Conservation (phyloP, 37 sponge, comb jelly and placozoan species). For the Theonella swinhoei region DNA sequence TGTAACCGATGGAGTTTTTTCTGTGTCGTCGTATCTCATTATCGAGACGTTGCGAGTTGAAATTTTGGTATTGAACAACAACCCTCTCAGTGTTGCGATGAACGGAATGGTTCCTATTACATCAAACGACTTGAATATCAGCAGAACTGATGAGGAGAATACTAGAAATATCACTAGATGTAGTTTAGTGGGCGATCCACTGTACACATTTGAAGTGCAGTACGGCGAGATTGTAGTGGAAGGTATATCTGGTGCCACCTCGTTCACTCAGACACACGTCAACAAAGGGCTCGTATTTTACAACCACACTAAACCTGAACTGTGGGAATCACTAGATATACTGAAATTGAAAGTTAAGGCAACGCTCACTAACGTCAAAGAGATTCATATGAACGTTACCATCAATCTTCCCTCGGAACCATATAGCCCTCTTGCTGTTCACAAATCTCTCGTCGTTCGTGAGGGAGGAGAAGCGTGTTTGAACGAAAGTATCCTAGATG, state of each 20-base stretch:
- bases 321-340: conserved; percentile 48
- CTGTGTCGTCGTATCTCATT: not conserved
- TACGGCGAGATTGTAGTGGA: conserved; percentile 35
- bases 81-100: not conserved
- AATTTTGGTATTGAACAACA: not conserved
- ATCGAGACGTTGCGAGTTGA: not conserved
- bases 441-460: conserved; percentile 6
- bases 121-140: not conserved
- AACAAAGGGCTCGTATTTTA: conserved; percentile 10
- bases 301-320: conserved; percentile 50
- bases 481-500: conserved; percentile 56
- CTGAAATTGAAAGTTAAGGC: conserved; percentile 11
- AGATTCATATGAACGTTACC: not conserved
- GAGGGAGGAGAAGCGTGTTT: conserved; percentile 47
- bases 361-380: not conserved
- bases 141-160: conserved; percentile 17
- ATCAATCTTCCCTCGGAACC: conserved; percentile 25
- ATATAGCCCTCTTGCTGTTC: conserved; percentile 39
- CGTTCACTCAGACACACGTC: conserved; percentile 36
- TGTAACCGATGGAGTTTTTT: conserved; percentile 26
- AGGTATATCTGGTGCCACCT: not conserved
- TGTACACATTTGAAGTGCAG: not conserved
- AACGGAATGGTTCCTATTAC: conserved; percentile 1
- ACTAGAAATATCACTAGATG: not conserved
- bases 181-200: not conserved